phyloP scores from a whole-genome alignment of 2,888 invertebrate genomes.

The Seira ritae region DNA sequence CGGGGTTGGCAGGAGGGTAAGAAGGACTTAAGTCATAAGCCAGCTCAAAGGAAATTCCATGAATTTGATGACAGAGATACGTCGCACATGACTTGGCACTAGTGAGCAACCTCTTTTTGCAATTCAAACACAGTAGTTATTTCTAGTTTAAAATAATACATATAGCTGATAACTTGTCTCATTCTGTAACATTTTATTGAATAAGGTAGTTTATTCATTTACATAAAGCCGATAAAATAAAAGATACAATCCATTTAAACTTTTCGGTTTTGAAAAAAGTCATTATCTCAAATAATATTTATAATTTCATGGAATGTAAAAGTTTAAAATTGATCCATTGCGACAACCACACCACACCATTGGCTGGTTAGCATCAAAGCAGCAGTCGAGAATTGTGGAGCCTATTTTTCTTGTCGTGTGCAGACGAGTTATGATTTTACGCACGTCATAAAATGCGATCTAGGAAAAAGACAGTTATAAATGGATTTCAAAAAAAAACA shows the following conservation, averaged over 20 bases:
- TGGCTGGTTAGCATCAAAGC: constrained; percentile 62
- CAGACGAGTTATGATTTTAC: constrained; percentile 67
- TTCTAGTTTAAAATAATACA: neutral
- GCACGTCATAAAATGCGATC: constrained; percentile 67
- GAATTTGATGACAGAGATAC: constrained; percentile 84
- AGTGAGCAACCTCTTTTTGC: no score
- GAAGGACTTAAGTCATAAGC: constrained; percentile 87
- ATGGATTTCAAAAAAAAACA: neutral
- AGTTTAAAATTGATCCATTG: constrained; percentile 68
- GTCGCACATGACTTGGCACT: constrained; percentile 79
- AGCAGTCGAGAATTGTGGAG: constrained; percentile 66
- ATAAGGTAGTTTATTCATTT: neutral
- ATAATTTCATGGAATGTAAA: constrained; percentile 43
- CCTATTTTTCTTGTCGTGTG: constrained; percentile 37
- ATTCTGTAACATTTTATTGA: neutral
- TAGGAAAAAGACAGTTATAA: constrained; percentile 27
- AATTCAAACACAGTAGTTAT: neutral
- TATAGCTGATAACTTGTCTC: neutral
- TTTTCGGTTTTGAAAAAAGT: neutral
- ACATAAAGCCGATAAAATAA: neutral
- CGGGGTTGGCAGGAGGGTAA: constrained; percentile 89
- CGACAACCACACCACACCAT: constrained; percentile 68
- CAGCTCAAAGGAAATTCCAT: constrained; percentile 87
- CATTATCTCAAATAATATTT: neutral
- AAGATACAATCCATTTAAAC: neutral